Evolutionary conservation across 2,113 vertebrate species (phyloP).

Genomic region (Odontophorus gujanensis): DNA sequence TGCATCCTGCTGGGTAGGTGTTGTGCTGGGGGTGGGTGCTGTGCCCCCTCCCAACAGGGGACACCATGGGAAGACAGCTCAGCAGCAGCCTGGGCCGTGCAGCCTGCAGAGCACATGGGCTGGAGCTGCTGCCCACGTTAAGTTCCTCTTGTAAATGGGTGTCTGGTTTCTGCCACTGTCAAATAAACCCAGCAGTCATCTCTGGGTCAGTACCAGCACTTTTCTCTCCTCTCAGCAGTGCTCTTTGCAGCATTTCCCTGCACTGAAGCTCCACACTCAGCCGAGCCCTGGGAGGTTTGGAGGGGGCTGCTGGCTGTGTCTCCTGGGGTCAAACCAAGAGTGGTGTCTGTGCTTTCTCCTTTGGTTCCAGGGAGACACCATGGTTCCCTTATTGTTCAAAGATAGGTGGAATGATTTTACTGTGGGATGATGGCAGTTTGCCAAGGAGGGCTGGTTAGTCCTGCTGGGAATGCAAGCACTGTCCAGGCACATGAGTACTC

Average conservation of each 20-base stretch:
- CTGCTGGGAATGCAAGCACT: neutral
- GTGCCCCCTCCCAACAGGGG: neutral
- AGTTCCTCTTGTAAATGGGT: neutral
- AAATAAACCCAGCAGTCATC: conserved; percentile 19
- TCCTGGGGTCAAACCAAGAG: neutral
- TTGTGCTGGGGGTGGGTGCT: neutral
- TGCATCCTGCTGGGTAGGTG: neutral
- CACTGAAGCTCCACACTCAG: neutral
- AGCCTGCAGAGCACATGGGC: neutral
- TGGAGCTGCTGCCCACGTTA: neutral
- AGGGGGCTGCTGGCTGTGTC: neutral
- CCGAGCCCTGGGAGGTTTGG: neutral
- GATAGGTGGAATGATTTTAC: neutral
- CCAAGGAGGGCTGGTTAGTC: neutral
- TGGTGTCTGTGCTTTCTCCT: neutral
- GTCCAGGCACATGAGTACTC: fast-evolving
- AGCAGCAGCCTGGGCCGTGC: neutral
- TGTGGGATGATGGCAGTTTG: conserved; percentile 4
- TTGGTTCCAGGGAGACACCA: neutral
- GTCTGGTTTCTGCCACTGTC: neutral
- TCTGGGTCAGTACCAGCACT: neutral
- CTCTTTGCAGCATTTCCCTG: neutral
- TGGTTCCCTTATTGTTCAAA: neutral
- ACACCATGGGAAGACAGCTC: neutral
- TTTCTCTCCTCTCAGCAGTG: neutral